Conservation (phyloP, 2,797 vertebrate species). For the Huso huso region DNA sequence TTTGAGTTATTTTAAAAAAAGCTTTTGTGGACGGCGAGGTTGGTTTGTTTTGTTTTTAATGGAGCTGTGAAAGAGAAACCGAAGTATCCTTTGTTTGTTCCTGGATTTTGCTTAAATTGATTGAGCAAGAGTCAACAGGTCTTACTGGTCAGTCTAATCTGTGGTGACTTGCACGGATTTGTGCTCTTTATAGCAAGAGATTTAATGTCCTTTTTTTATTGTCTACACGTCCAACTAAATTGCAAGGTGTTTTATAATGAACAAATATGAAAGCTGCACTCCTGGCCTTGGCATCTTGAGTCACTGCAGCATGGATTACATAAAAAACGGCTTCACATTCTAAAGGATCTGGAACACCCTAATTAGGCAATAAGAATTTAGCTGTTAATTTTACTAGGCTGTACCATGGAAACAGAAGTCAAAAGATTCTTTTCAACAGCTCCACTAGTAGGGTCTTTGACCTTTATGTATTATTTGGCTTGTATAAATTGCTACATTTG, state of each 20-base stretch:
- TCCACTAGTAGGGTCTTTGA: slow-evolving; percentile 44
- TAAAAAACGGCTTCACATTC: no score
- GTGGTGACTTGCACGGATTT: not conserved
- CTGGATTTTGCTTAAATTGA: slow-evolving; percentile 39
- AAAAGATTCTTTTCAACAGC: slow-evolving; percentile 6
- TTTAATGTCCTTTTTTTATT: not conserved
- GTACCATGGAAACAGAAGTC: no score
- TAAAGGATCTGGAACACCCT: no score
- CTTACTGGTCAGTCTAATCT: no score
- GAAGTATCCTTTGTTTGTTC: slow-evolving; percentile 35
- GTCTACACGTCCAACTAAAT: not conserved
- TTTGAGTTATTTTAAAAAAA: slow-evolving; percentile 8
- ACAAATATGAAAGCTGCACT: no score
- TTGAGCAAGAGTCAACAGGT: no score
- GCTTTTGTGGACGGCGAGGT: not conserved
- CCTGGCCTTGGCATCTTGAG: no score
- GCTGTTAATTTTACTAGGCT: no score
- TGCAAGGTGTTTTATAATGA: no score
- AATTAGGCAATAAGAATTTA: no score
- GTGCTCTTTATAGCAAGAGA: slow-evolving; percentile 10
- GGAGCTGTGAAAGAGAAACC: slow-evolving; percentile 32
- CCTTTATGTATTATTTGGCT: slow-evolving; percentile 40
- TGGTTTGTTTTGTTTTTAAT: slow-evolving; percentile 11
- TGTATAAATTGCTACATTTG: slow-evolving; percentile 60
- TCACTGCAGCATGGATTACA: no score